These are phyloP conservation scores for Drosophila saltans DNA, from an alignment of 1,140 invertebrate genomes.

Conservation along the genomic window DNA sequence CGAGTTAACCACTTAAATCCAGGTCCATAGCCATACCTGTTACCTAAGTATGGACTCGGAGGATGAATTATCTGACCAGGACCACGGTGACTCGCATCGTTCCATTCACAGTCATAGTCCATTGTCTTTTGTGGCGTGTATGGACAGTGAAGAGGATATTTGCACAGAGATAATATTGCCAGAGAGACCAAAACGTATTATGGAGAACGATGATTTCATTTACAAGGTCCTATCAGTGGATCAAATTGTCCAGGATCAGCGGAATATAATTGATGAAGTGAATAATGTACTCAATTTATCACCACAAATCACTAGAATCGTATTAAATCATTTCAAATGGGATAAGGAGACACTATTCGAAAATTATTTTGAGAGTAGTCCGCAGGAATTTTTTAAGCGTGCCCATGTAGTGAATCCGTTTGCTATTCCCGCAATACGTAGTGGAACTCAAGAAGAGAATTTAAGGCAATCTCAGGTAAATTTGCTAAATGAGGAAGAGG, in stretches of 20 bases:
- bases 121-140: conserved; percentile 89
- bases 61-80: conserved; percentile 90
- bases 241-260: conserved; percentile 98
- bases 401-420: conserved; percentile 96
- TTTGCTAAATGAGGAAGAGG: conserved; percentile 84
- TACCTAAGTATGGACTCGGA: conserved; percentile 90
- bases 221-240: conserved; percentile 97
- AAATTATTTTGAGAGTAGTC: conserved; percentile 96
- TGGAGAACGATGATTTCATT: conserved; percentile 93
- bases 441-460: neutral
- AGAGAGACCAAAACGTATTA: conserved; percentile 85
- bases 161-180: conserved; percentile 93
- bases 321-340: conserved; percentile 99
- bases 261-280: conserved; percentile 97
- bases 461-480: neutral
- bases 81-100: conserved; percentile 94
- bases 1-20: conserved; percentile 23
- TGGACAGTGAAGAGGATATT: conserved; percentile 92
- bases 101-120: conserved; percentile 46
- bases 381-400: conserved; percentile 95
- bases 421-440: neutral
- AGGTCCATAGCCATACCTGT: neutral
- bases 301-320: conserved; percentile 94
- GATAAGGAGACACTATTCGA: conserved; percentile 99
- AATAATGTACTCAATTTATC: conserved; percentile 94